Evolutionary conservation across 2,797 vertebrate genomes (phyloP), one percentile per base, ranked within the genome.

Genomic region (Macroramphosus scolopax): DNA sequence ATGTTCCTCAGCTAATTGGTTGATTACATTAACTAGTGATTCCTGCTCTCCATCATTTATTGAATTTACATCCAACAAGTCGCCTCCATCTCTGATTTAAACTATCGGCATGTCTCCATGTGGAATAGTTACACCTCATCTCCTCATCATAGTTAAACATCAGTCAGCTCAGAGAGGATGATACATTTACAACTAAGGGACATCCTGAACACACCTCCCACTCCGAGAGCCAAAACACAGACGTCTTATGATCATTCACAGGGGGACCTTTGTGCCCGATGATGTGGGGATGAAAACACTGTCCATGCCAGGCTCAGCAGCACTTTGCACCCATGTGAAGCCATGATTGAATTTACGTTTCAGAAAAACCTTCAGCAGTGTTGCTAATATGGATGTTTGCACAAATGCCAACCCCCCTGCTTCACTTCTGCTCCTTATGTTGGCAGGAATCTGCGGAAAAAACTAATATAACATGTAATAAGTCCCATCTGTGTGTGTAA

Each of bases 251-350:
- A 62, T 59, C 38, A 40, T 51, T 63, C 65, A 51, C 72, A 63
- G 51, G 10, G 8, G 52, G 76, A 81, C 71, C 71, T 83, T 82
- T 72, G 75, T 51, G 47, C 72, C 51, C 22, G 31, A 29, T 48
- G 52, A 52, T 49, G 44, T 30, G 20, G 51, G 56, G 29, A 37
- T 17, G 34, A 34, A 26, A 46, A 48, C 28, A 2, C 11, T 16
- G 41, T 58, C 46, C 56, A 45, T 56, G 44, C 49, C 49, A 24
- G 22, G 17, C 59, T 50, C 38, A 24, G 44, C 14, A 4, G 39
- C 38, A 39, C 52, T 22, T 17, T 4, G 35, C 11, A 18, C 9
- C n/a, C 39, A 5, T 29, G 14, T 17, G 26, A 41, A 51, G 15
- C 31, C 35, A 5, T 15, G 14, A 39, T 39, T 47, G 12, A 29